A percentile compares a stretch with the other conserved stretches of the same genome.
Evolutionary conservation across 2,113 vertebrate species (phyloP).

Genomic region (Casuarius casuarius): DNA sequence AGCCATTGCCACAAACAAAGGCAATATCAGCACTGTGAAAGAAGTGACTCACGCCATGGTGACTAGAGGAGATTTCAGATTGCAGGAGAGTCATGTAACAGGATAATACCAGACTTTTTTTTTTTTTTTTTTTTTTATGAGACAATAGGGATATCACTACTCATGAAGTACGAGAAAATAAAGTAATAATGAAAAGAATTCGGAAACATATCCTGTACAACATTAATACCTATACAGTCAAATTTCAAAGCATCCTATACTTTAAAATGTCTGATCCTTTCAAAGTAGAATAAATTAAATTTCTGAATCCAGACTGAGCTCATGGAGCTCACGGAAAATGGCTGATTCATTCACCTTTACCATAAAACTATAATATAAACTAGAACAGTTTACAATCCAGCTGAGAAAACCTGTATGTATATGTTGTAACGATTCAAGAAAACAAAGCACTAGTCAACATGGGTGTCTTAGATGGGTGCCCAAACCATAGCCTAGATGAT

Average conservation of each 20-base stretch:
- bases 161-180: neutral
- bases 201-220: neutral
- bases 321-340: neutral
- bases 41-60: neutral
- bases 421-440: neutral
- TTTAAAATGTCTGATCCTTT: neutral
- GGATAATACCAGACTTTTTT: neutral
- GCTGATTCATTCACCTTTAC: neutral
- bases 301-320: neutral
- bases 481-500: neutral
- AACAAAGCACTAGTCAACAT: rapidly evolving
- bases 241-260: neutral
- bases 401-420: neutral
- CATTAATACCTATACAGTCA: neutral
- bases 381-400: neutral
- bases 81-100: neutral
- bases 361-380: neutral
- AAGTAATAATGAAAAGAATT: neutral
- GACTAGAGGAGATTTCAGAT: neutral
- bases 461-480: neutral
- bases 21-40: neutral
- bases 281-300: neutral
- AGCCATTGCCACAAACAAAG: neutral
- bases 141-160: neutral
- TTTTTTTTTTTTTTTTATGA: neutral